Evolutionary conservation across 2,113 vertebrate species (phyloP).

Genomic region (Tauraco erythrolophus): DNA sequence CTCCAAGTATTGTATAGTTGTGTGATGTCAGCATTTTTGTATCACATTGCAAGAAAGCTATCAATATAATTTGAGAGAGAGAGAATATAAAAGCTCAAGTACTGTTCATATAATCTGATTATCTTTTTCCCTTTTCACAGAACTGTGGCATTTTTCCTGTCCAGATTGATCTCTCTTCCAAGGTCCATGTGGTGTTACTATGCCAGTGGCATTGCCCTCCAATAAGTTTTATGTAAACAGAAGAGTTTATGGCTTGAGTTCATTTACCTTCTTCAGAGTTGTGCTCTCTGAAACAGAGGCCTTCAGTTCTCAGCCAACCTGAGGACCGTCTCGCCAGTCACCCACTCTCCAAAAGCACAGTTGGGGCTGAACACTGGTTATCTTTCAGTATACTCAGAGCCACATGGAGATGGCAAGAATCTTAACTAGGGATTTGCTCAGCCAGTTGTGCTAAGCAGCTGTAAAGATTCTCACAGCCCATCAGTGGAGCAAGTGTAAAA

Average conservation of each 20-base stretch:
- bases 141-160: background rate
- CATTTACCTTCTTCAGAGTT: background rate
- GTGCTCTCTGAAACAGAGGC: background rate
- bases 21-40: slow-evolving; percentile 30
- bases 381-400: background rate
- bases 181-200: slow-evolving; percentile 5
- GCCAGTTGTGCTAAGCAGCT: background rate
- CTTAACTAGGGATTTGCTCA: background rate
- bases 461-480: background rate
- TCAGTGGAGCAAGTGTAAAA: background rate
- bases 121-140: background rate
- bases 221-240: background rate
- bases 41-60: background rate
- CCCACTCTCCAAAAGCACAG: background rate
- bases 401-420: background rate
- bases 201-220: background rate
- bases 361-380: background rate
- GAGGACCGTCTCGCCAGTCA: no score
- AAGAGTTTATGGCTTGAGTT: slow-evolving; percentile 21
- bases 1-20: background rate
- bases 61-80: background rate
- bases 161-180: slow-evolving; percentile 18
- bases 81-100: background rate
- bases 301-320: background rate
- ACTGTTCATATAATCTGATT: background rate